Percentiles rank a stretch among this genome's conserved stretches.
phyloP scores from a whole-genome alignment of 2,888 invertebrate species.

The Dioctria rufipes region DNA sequence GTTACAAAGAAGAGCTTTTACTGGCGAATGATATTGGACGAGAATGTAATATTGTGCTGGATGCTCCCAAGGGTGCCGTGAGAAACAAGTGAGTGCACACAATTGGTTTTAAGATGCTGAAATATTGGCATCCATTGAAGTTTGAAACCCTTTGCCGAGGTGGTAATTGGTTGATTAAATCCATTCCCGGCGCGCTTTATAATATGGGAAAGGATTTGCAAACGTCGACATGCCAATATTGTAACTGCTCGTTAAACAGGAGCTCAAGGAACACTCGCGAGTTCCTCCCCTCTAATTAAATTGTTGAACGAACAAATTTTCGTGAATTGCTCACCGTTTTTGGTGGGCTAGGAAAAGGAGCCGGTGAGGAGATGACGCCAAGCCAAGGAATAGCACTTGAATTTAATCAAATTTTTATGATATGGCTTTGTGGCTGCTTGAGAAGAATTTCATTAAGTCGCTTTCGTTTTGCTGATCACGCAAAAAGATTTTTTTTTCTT shows the following conservation, averaged over 20 bases:
- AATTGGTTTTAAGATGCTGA: slow-evolving; percentile 37
- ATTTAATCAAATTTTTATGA: slow-evolving; percentile 54
- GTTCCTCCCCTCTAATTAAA: slow-evolving; percentile 43
- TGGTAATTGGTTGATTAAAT: slow-evolving; percentile 57
- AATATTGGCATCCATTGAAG: slow-evolving; percentile 19
- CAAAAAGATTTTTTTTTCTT: slow-evolving; percentile 41
- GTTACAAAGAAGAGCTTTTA: slow-evolving; percentile 35
- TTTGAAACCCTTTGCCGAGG: slow-evolving; percentile 35
- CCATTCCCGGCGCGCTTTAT: slow-evolving; percentile 39
- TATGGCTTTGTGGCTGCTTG: slow-evolving; percentile 51
- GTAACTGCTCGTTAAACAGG: slow-evolving; percentile 46
- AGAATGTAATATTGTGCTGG: slow-evolving; percentile 23
- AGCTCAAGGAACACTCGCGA: slow-evolving; percentile 7
- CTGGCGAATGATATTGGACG: slow-evolving; percentile 20
- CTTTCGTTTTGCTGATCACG: slow-evolving; percentile 48
- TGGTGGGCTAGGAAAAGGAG: slow-evolving; percentile 6
- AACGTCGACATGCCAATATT: slow-evolving; percentile 48
- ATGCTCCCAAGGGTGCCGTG: slow-evolving; percentile 14
- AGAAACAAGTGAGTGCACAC: slow-evolving; percentile 34
- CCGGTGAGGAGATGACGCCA: slow-evolving; percentile 12
- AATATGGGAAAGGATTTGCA: slow-evolving; percentile 54
- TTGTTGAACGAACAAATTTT: slow-evolving; percentile 47
- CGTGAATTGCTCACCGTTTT: slow-evolving; percentile 44
- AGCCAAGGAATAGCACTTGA: slow-evolving; percentile 43
- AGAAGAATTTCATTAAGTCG: slow-evolving; percentile 52